phyloP scores from a whole-genome alignment of 2,797 vertebrate genomes.

The Lagocephalus sceleratus region DNA sequence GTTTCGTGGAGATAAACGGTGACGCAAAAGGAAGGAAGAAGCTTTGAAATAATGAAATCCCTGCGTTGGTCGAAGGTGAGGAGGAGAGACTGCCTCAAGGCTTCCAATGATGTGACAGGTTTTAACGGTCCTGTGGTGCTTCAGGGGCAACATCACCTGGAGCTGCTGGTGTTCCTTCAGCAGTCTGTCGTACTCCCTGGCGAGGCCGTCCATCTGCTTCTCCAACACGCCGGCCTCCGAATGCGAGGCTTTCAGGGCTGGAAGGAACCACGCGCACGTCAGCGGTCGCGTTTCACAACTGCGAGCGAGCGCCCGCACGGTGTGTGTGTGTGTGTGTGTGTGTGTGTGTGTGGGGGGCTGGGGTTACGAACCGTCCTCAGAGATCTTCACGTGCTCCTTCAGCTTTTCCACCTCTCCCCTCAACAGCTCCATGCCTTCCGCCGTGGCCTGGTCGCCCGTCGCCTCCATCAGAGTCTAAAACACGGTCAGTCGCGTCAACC shows the following conservation, averaged over 20 bases:
- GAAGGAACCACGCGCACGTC: conserved; percentile 12
- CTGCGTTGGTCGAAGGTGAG: too few relatives aligned
- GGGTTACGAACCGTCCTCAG: conserved; percentile 73
- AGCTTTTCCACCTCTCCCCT: conserved; percentile 77
- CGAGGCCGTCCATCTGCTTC: conserved; percentile 81
- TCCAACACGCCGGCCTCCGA: conserved; percentile 75
- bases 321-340: too few relatives aligned
- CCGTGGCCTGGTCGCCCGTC: conserved; percentile 45
- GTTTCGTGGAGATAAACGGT: too few relatives aligned
- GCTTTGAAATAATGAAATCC: too few relatives aligned
- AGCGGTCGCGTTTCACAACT: too few relatives aligned
- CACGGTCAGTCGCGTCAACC: not conserved
- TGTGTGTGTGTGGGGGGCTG: too few relatives aligned
- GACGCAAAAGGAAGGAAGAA: too few relatives aligned
- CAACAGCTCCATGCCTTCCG: conserved; percentile 75
- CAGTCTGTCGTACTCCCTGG: conserved; percentile 86
- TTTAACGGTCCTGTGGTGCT: not conserved
- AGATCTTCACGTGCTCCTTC: conserved; percentile 79
- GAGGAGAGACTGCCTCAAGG: not conserved
- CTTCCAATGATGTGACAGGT: not conserved
- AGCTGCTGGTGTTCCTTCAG: conserved; percentile 83
- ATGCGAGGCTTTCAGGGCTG: conserved; percentile 83
- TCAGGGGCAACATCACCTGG: conserved; percentile 74
- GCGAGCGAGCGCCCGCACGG: too few relatives aligned
- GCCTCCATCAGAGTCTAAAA: conserved; percentile 67